Conservation (phyloP, 1,140 invertebrate species). For the Drosophila sproati region DNA sequence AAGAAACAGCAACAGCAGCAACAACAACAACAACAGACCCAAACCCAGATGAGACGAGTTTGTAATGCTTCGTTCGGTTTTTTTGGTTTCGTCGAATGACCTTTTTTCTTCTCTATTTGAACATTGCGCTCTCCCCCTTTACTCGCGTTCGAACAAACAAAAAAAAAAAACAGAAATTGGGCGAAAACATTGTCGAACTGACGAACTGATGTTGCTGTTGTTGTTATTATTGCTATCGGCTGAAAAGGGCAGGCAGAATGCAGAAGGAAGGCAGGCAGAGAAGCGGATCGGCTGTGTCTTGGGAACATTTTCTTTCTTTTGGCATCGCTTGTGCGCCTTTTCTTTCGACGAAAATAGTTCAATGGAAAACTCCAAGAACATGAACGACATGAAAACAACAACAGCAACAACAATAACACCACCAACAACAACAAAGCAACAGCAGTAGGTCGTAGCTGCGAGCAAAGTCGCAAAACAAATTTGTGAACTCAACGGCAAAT, state of each 20-base stretch:
- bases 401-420: conserved; percentile 16
- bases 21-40: conserved; percentile 12
- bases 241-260: neutral
- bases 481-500: conserved; percentile 45
- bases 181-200: conserved; percentile 67
- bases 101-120: conserved; percentile 40
- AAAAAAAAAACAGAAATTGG: conserved; percentile 54
- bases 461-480: conserved; percentile 41
- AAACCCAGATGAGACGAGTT: conserved; percentile 44
- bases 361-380: conserved; percentile 74
- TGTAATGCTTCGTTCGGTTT: conserved; percentile 53
- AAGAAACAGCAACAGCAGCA: conserved; percentile 4
- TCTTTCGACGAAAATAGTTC: conserved; percentile 69
- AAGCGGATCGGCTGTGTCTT: conserved; percentile 61
- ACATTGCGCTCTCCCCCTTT: conserved; percentile 5
- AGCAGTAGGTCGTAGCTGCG: conserved; percentile 66
- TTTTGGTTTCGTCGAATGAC: conserved; percentile 52
- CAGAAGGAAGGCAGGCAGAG: neutral
- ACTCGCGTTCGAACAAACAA: conserved; percentile 30
- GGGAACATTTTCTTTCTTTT: conserved; percentile 68
- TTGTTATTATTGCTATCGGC: conserved; percentile 26
- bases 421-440: conserved; percentile 60
- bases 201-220: conserved; percentile 42
- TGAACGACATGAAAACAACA: conserved; percentile 16
- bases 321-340: conserved; percentile 30